phyloP scores from a whole-genome alignment of 1,140 invertebrate species.

The Polypedilum pembai region DNA sequence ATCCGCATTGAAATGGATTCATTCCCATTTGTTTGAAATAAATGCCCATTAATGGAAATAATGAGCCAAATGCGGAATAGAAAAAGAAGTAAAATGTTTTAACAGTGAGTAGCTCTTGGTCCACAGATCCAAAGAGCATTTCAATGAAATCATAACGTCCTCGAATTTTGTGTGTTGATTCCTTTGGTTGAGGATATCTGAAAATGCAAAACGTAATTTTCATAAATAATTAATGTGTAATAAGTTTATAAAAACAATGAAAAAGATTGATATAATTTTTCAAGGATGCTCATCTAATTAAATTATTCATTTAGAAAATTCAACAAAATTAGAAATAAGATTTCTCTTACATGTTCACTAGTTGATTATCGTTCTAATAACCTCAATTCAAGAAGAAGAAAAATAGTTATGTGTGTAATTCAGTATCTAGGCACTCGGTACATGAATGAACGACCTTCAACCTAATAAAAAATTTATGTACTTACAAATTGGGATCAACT shows the following conservation, averaged over 20 bases:
- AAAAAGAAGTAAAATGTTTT: slow-evolving; percentile 99
- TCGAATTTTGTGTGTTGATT: slow-evolving; percentile 80
- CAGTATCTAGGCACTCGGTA: background rate
- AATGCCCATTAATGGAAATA: slow-evolving; percentile 96
- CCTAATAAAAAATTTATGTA: slow-evolving; percentile 23
- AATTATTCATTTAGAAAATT: too few species aligned
- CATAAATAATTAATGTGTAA: background rate
- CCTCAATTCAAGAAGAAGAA: too few species aligned
- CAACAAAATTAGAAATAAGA: too few species aligned
- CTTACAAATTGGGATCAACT: slow-evolving; percentile 61
- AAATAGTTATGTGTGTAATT: too few species aligned
- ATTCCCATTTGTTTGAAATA: slow-evolving; percentile 99
- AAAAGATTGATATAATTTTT: background rate
- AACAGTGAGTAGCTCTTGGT: slow-evolving; percentile 83
- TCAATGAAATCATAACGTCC: slow-evolving; percentile 76
- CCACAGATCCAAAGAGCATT: slow-evolving; percentile 68
- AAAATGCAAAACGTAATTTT: background rate
- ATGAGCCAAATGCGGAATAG: slow-evolving; percentile 95
- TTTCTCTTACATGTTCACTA: too few species aligned
- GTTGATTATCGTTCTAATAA: too few species aligned
- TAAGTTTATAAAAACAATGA: background rate
- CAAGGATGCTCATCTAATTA: too few species aligned
- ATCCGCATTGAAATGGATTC: slow-evolving; percentile 90
- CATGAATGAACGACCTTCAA: background rate
- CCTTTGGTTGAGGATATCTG: slow-evolving; percentile 72